Conservation (phyloP, 2,113 vertebrate genomes). For the Opisthocomus hoazin region DNA sequence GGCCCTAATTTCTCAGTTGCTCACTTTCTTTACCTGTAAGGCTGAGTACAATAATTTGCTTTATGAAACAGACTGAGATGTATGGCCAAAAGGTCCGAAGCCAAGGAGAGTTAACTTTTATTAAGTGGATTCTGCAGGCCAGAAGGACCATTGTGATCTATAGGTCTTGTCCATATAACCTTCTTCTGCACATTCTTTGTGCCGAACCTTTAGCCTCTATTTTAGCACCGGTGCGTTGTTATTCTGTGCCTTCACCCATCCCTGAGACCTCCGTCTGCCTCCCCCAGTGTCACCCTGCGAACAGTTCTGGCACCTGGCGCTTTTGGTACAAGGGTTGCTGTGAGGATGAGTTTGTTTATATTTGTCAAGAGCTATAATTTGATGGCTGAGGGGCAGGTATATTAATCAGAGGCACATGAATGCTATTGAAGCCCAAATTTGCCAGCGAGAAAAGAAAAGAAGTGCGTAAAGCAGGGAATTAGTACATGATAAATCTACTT, state of each 20-base stretch:
- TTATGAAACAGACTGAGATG: background rate
- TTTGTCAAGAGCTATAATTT: background rate
- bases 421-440: background rate
- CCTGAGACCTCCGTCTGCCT: background rate
- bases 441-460: background rate
- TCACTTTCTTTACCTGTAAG: background rate
- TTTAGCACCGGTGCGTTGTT: background rate
- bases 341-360: background rate
- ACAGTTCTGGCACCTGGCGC: background rate
- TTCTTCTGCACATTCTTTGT: background rate
- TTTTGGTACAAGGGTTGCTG: background rate
- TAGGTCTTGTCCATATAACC: background rate
- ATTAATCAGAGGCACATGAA: background rate
- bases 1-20: background rate
- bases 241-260: background rate
- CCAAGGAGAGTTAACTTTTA: conserved; percentile 2
- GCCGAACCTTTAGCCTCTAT: background rate
- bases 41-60: background rate
- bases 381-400: background rate
- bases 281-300: background rate
- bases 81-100: background rate
- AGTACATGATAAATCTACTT: conserved; percentile 11
- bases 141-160: background rate
- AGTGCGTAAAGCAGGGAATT: background rate
- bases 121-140: conserved; percentile 28